Evolutionary conservation across 2,888 invertebrate genomes (phyloP), one percentile per base, ranked within the genome.

Genomic region (Tricholauxania praeusta): DNA sequence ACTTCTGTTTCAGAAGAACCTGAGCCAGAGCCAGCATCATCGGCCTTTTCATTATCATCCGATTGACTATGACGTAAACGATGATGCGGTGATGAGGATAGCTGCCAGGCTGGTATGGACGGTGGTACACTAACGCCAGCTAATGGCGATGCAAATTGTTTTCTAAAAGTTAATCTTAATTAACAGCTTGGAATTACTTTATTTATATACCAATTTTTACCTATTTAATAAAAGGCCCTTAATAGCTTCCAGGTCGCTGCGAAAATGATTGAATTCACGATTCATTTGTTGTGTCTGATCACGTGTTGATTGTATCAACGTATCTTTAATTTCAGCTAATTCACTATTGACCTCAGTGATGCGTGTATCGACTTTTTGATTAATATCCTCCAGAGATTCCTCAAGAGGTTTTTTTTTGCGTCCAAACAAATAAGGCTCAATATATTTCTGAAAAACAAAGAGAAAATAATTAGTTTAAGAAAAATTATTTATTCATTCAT

Each of bases 71-170:
- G 80, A 48, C 80, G 84, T 87, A 89, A 83, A 22, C 79, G 81
- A 66, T 79, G 83, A 48, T 73, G 75, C 2, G 82, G 80, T 1
- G 85, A 80, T 62, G 79, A 77, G 3, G 84, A 80, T 74, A 94
- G 87, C 85, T 95, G 94, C 95, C 95, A 95, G 15, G 93, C 91
- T 22, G 95, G 94, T 79, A 95, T 94, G 1, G 93, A 93, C 1
- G 92, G 91, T 1, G 91, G 91, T 28, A 80, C 79, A 3, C 80
- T 53, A 39, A 91, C 90, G 0, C 92, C 88, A 3, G 91, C 89
- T 14, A 89, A 90, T 3, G 93, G 90, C 14, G 91, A 90, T 22
- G 94, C 93, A 86, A 95, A 95, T 88, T 94, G 94, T 86, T 94
- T 94, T 82, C 94, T 93, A 72, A 12, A 65, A 49, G 48, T 17